Conservation (phyloP, 2,797 vertebrate genomes). For the Melanotaenia parkinsoni region DNA sequence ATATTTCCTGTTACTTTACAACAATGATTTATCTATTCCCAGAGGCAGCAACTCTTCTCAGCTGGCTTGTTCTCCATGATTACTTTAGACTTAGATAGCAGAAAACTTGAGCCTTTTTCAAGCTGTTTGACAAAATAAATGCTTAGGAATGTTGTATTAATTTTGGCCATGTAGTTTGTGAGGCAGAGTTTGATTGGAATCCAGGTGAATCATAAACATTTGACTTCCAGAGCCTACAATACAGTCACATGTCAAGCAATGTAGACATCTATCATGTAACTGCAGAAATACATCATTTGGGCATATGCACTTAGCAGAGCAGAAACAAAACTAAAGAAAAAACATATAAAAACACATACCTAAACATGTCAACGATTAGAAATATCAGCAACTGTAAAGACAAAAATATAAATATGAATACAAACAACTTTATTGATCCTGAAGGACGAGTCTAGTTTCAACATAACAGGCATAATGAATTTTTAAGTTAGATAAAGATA, state of each 20-base stretch:
- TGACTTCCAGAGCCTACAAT: not conserved
- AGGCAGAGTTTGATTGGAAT: not conserved
- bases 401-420: no score
- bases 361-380: no score
- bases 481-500: no score
- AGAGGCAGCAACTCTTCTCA: slow-evolving; percentile 27
- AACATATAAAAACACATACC: no score
- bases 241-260: not conserved
- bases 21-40: slow-evolving; percentile 27
- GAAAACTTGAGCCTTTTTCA: slow-evolving; percentile 6
- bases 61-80: slow-evolving; percentile 3
- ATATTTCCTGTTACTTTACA: slow-evolving; percentile 37
- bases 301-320: no score
- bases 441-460: no score
- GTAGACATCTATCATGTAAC: no score
- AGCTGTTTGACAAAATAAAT: not conserved
- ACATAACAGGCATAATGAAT: no score
- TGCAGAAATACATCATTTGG: no score
- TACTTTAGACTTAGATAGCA: slow-evolving; percentile 13
- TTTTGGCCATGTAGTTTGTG: not conserved
- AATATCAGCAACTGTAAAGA: no score
- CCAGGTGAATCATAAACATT: not conserved
- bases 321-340: no score
- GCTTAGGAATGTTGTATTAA: slow-evolving; percentile 8
- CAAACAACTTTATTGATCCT: no score